Base-by-base conservation (phyloP, 2,113 vertebrate genomes). In the Triplophysa tibetana region DNA sequence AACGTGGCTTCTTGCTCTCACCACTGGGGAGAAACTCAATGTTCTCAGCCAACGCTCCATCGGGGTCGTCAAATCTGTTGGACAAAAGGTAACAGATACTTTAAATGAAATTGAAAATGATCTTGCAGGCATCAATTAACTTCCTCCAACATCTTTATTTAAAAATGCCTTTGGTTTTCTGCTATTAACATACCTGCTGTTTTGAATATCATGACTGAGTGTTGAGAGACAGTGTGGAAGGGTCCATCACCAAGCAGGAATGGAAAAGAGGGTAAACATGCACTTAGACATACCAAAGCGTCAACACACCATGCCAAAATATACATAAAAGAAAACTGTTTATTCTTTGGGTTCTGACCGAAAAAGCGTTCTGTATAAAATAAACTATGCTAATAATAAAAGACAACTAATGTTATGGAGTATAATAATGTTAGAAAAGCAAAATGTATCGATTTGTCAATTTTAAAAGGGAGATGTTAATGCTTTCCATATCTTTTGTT, bases 1-100 rank as follows among this genome's bases (percentile, higher is more conserved):
- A 99, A 80, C 94, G 94, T 7, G 94, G 92, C 72, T 95, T 96
- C 91, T 97, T 98, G 88, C 93, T 90, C 0, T 90, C 81, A 0
- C 89, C 75, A 0, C 88, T 93, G 72, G 96, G 94, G 24, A 98
- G 84, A 87, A 98, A 99, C 83, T 93, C 95, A 74, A 95, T 93
- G 74, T 92, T 93, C 88, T 97, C 97, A 0, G 87, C 88, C 26
- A 83, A 29, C 0, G 85, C 86, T 4, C 85, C 89, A 52, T 93
- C 92, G 33, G 90, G 89, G 75, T 95, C 94, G 60, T 96, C 95
- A 85, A 92, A 93, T 86, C 97, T 98, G 85, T 29, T 21, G 64
- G n/a, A 33, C 8, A 85, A 23, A 82, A 33, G 78, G 38, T 21
- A 38, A n/a, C 19, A n/a, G 19, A 12, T 6, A 60, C 62, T 63